Evolutionary conservation across 2,888 invertebrate species (phyloP).

Genomic region (Gerosis bhagava): DNA sequence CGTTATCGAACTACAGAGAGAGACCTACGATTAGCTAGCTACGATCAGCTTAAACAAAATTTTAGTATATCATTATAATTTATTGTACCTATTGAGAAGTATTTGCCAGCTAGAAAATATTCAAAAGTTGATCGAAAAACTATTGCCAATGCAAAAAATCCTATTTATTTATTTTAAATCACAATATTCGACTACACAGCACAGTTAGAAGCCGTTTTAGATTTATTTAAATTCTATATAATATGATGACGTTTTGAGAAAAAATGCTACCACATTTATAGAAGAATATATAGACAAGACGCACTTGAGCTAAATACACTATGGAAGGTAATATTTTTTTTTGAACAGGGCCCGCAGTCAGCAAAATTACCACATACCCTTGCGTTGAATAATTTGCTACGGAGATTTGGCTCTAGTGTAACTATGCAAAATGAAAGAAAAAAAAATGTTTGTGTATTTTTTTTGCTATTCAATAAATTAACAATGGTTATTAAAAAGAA

Average conservation of each 20-base stretch:
- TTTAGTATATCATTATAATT: too few relatives aligned
- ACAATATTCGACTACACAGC: conserved; percentile 9
- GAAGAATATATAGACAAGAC: conserved; percentile 18
- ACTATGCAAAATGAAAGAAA: too few relatives aligned
- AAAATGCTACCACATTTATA: conserved; percentile 14
- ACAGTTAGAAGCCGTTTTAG: conserved; percentile 9
- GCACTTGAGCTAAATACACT: conserved; percentile 12
- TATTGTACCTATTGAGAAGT: conserved; percentile 12
- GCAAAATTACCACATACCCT: conserved; percentile 4
- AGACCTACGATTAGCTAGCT: conserved; percentile 10
- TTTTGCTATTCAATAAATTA: too few relatives aligned
- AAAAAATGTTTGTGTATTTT: too few relatives aligned
- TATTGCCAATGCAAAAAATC: conserved; percentile 21
- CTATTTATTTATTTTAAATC: conserved; percentile 11
- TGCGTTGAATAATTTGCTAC: conserved; percentile 3
- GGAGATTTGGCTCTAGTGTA: background rate
- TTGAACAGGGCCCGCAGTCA: conserved; percentile 19
- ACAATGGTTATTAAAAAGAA: too few relatives aligned
- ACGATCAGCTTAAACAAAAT: too few relatives aligned
- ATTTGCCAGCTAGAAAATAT: conserved; percentile 13
- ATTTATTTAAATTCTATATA: background rate
- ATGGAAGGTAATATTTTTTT: conserved; percentile 19
- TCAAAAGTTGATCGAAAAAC: conserved; percentile 20
- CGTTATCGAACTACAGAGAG: background rate
- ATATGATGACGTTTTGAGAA: background rate